A percentile compares a stretch with the other conserved stretches of the same genome.
phyloP scores from a whole-genome alignment of 1,140 invertebrate genomes.

The Zaprionus africanus region DNA sequence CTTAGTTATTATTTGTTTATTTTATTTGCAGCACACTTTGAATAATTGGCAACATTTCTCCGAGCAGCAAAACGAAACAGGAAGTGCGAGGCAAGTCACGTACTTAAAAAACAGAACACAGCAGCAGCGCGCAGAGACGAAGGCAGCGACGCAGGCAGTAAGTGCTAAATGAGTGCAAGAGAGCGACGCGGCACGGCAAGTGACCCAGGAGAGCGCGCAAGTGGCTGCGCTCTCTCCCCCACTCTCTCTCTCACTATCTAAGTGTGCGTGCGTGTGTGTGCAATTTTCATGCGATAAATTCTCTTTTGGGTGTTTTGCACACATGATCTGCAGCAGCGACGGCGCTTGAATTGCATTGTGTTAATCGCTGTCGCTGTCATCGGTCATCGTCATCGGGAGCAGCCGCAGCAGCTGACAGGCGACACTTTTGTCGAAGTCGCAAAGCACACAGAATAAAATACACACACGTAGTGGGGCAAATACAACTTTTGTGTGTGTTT shows the following conservation, averaged over 20 bases:
- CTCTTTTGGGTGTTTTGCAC: slow-evolving; percentile 20
- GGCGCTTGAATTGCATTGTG: slow-evolving; percentile 39
- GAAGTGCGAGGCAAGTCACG: slow-evolving; percentile 62
- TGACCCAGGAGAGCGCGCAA: neutral
- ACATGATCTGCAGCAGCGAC: slow-evolving; percentile 33
- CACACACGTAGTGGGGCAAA: neutral
- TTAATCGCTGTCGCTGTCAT: slow-evolving; percentile 42
- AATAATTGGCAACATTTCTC: slow-evolving; percentile 64
- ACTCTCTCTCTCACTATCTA: neutral
- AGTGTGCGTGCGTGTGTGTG: slow-evolving; percentile 1
- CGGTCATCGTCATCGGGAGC: slow-evolving; percentile 6
- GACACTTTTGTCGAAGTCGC: slow-evolving; percentile 23
- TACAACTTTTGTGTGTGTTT: neutral
- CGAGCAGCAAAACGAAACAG: slow-evolving; percentile 45
- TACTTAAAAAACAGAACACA: slow-evolving; percentile 49
- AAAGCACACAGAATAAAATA: slow-evolving; percentile 6
- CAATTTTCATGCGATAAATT: slow-evolving; percentile 1
- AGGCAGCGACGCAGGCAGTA: neutral
- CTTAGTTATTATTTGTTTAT: slow-evolving; percentile 56
- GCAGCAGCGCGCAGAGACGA: slow-evolving; percentile 5
- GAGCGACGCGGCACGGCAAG: neutral
- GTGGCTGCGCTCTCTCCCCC: neutral
- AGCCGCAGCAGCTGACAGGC: slow-evolving; percentile 28
- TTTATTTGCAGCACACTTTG: slow-evolving; percentile 47
- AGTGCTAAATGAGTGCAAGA: too few relatives aligned